Percentiles rank a stretch among this genome's conserved stretches.
Conservation (phyloP, 1,140 invertebrate species). For the honey bee (Apis mellifera) region DNA sequence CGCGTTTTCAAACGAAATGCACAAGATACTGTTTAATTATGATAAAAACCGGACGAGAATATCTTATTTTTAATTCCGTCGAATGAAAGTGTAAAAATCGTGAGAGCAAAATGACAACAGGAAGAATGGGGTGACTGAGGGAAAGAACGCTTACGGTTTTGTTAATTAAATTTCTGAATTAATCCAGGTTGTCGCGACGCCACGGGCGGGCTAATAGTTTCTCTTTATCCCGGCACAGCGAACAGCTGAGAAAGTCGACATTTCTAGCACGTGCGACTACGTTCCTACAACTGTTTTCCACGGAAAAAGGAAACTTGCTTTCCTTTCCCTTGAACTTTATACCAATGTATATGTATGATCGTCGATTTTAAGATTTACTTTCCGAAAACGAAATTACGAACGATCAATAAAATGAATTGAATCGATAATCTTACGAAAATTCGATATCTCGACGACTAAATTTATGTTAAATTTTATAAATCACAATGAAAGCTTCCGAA, state of each 20-base stretch:
- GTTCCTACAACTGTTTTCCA: constrained; percentile 8
- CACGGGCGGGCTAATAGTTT: constrained; percentile 38
- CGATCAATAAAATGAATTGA: neutral
- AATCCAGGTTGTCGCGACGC: constrained; percentile 32
- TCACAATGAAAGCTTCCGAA: neutral
- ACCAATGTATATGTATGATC: neutral
- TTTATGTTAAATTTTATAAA: neutral
- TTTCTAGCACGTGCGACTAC: constrained; percentile 29
- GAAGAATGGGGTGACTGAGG: neutral
- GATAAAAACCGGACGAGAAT: neutral
- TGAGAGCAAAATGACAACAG: neutral
- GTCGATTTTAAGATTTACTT: neutral
- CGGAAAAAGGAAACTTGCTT: constrained; percentile 24
- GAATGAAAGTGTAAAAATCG: neutral
- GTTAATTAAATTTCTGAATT: constrained; percentile 59
- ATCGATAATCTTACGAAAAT: neutral
- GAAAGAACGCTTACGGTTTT: constrained; percentile 38
- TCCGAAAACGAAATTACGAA: neutral
- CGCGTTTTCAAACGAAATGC: neutral
- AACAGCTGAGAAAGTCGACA: constrained; percentile 7
- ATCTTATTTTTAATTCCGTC: constrained; percentile 25
- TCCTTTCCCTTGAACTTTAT: constrained; percentile 27
- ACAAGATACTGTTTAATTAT: neutral
- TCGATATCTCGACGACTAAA: neutral
- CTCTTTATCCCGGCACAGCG: constrained; percentile 33